A percentile compares a stretch with the other conserved stretches of the same genome.
Conservation (phyloP, 2,888 invertebrate species). For the Agrochola litura region DNA sequence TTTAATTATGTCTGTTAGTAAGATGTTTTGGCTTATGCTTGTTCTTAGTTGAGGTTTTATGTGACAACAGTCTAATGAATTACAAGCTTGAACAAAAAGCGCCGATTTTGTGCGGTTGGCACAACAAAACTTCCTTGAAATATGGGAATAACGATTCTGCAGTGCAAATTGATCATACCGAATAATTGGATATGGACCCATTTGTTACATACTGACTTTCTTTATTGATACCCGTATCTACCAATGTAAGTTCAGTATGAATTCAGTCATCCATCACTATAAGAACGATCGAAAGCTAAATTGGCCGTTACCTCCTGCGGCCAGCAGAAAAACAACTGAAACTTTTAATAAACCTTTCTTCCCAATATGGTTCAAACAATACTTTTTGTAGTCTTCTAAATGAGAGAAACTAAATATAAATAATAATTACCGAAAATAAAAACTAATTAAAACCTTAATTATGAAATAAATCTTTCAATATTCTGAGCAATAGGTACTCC, state of each 20-base stretch:
- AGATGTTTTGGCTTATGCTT: constrained; percentile 48
- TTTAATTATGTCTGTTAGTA: constrained; percentile 82
- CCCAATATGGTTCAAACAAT: neutral
- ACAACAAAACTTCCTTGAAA: neutral
- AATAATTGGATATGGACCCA: neutral
- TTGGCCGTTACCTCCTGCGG: neutral
- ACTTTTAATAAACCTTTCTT: neutral
- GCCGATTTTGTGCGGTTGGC: neutral
- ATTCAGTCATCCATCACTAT: neutral
- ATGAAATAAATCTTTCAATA: constrained; percentile 28
- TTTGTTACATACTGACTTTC: neutral
- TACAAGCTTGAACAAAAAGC: constrained; percentile 8
- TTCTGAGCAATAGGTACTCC: neutral
- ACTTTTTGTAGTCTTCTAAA: neutral
- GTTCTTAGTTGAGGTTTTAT: constrained; percentile 22
- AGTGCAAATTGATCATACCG: neutral
- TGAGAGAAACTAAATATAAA: neutral
- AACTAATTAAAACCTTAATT: constrained; percentile 31
- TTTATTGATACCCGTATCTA: neutral
- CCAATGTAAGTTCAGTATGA: too few species aligned
- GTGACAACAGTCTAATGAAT: neutral
- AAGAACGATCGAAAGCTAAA: neutral
- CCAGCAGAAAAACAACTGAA: neutral
- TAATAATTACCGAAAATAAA: constrained; percentile 6
- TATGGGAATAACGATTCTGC: neutral